Evolutionary conservation across 2,888 invertebrate genomes (phyloP), one percentile per base, ranked within the genome.

Genomic region (Leptogaster cylindrica): DNA sequence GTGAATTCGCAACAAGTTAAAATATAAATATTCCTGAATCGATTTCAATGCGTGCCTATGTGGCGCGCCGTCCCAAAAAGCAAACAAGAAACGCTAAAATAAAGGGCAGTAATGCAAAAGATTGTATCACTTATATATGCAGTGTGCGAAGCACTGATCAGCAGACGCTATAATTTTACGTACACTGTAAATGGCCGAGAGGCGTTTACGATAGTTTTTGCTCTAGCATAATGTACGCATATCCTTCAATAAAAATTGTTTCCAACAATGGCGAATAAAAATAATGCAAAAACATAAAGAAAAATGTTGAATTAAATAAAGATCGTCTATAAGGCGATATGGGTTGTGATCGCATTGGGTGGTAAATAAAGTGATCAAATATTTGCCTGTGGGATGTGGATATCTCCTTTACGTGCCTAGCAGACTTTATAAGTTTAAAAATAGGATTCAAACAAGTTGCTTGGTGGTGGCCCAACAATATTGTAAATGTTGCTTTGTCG

Each of bases 351-450:
- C 58, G 58, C 41, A 41, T 41, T 58, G 58, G 58, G 58, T 58
- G 58, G 58, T 58, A 58, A 41, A 58, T 58, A 58, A 58, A 58
- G 58, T 58, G 58, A 58, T 58, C 58, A 58, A 58, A 58, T 58
- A 58, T 58, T 58, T 58, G 58, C 58, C 58, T 39, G 36, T 58
- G 41, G 58, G 58, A 39, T 27, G 58, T 58, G 39, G 20, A 58
- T 41, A 58, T 58, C 58, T 41, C 52, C n/a, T 31, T 25, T 58
- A 58, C 58, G 58, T 58, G 39, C 58, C 58, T 27, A 41, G 58
- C 41, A 39, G 25, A 39, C 39, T 36, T 39, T 58, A 58, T 41
- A 41, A 58, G 41, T 41, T 58, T 58, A 39, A 58, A 58, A 58
- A 58, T 58, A 58, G 58, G 36, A 36, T 39, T 16, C 23, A 25